phyloP scores from a whole-genome alignment of 2,797 vertebrate species.

The Sebastes variabilis region DNA sequence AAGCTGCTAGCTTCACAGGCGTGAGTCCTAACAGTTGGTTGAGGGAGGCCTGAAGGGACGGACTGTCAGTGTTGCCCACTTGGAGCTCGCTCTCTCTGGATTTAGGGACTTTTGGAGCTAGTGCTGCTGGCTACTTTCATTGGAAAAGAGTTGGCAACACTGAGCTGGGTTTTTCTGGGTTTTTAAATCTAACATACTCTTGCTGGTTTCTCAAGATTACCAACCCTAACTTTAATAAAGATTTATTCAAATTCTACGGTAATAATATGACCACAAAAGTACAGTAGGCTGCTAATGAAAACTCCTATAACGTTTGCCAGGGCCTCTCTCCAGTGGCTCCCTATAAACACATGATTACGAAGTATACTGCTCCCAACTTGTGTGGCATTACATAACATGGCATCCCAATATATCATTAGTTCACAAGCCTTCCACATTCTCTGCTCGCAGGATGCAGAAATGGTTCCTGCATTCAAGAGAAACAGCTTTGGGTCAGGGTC shows the following conservation, averaged over 20 bases:
- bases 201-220: too few relatives aligned
- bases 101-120: too few relatives aligned
- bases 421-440: constrained; percentile 17
- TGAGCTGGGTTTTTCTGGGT: too few relatives aligned
- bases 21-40: too few relatives aligned
- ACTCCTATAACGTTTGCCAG: not conserved
- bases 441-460: constrained; percentile 1
- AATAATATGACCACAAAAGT: not conserved
- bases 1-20: too few relatives aligned
- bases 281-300: not conserved
- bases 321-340: constrained; percentile 5
- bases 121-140: not conserved
- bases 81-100: too few relatives aligned
- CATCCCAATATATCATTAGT: constrained; percentile 30
- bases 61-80: too few relatives aligned
- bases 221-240: too few relatives aligned
- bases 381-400: constrained; percentile 26
- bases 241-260: not conserved
- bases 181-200: too few relatives aligned
- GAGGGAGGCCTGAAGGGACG: too few relatives aligned
- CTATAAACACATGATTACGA: constrained; percentile 9
- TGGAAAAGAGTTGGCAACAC: not conserved
- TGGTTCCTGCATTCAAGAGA: constrained; percentile 9
- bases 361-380: constrained; percentile 19
- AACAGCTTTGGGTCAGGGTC: constrained; percentile 48